Evolutionary conservation across 2,113 vertebrate species (phyloP), one percentile per base, ranked within the genome.

Genomic region (Carassius gibelio): DNA sequence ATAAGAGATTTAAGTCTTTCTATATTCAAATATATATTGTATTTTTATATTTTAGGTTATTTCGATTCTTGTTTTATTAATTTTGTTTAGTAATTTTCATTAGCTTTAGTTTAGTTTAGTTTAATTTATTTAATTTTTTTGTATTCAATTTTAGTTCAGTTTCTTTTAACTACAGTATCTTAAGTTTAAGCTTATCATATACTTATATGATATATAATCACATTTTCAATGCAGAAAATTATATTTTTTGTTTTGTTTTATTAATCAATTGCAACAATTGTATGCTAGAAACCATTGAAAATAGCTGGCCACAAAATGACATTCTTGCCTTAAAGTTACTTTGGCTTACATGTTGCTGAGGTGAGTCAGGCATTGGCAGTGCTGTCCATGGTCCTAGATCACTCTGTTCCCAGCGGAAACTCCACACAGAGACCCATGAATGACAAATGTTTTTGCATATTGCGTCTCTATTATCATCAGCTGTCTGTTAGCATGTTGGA

Each of bases 141-240:
- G 30, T 30, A 5, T 0, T 61, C 0, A 52, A 52, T 52, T 52
- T 52, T 52, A 52, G 4, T 13, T 52, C 15, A 15, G 14, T 52
- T 45, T 5, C 1, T 15, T 52, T 52, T 52, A 52, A 1, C 2
- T 26, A 45, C 13, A 52, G 13, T 15, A 1, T 50, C 48, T 50
- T 3, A 50, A 11, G n/a, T 26, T 92, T 91, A 93, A 92, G 79
- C 5, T 38, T 5, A 5, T 38, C 38, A 38, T 42, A 8, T 42
- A 8, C 8, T 8, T 42, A 8, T 42, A 8, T 42, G 26, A 42
- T 42, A 42, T 42, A 42, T 42, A 42, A 1, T 8, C 2, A 45
- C 2, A 45, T 19, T 38, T 68, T 69, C 1, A 69, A 4, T 36
- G 17, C 6, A 0, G 0, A 69, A 34, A 15, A 36, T 57, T 17